Evolutionary conservation across 2,888 invertebrate genomes (phyloP).

Genomic region (Trachelus troglodyta): DNA sequence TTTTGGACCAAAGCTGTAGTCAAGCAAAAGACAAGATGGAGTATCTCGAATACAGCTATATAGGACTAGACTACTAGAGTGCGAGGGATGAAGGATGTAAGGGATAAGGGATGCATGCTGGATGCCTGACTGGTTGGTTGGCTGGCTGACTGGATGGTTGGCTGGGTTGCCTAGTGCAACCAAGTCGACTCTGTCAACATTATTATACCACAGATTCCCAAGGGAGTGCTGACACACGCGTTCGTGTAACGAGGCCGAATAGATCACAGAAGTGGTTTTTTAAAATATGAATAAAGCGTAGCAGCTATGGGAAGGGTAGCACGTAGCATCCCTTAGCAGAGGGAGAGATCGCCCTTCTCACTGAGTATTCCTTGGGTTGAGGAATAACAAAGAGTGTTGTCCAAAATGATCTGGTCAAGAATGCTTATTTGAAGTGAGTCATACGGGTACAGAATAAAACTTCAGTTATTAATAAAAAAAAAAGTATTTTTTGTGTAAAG

Average conservation of each 20-base stretch:
- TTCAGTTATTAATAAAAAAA: no score
- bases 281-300: constrained; percentile 51
- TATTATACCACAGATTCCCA: constrained; percentile 59
- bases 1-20: constrained; percentile 20
- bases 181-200: constrained; percentile 58
- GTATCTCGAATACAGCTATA: no score
- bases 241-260: constrained; percentile 40
- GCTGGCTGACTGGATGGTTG: constrained; percentile 20
- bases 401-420: no score
- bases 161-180: constrained; percentile 49
- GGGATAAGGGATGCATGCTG: constrained; percentile 1
- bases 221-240: constrained; percentile 42
- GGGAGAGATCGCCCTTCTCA: no score
- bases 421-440: no score
- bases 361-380: no score
- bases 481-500: no score
- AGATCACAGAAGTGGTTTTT: constrained; percentile 55
- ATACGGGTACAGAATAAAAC: no score
- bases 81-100: constrained; percentile 3
- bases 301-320: constrained; percentile 9
- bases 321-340: no score
- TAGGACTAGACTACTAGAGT: background rate
- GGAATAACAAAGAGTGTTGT: no score
- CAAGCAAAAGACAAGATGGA: constrained; percentile 28
- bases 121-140: no score